Evolutionary conservation across 37 sponge, comb jelly and placozoan genomes (phyloP), one percentile per base, ranked within the genome.

Genomic region (Mnemiopsis leidyi): DNA sequence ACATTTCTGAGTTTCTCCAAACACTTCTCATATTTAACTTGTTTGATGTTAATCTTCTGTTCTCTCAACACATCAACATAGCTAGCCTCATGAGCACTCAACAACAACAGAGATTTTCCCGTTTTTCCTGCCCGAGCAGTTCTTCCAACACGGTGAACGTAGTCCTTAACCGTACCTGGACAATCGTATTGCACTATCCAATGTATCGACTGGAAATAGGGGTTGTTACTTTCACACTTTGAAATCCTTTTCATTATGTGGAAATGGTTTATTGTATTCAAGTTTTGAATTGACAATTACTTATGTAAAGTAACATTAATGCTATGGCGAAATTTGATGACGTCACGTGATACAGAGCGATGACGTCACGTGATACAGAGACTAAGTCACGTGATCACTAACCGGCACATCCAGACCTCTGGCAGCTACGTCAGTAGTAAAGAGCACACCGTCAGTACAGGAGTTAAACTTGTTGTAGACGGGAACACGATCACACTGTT

Each of bases 381-480:
- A n/a, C n/a, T n/a, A n/a, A n/a, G n/a, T n/a, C n/a, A n/a, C n/a
- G n/a, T n/a, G n/a, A n/a, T n/a, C 23, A 79, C 35, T 9, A 23
- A 79, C 82, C 28, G 82, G 82, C 38, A 79, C 21, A 32, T 79
- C 82, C 2, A 79, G 37, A 3, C 82, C 82, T 34, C 82, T 28
- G 21, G 82, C 82, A 18, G 82, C 82, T 31, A 79, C 82, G 23
- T 79, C 82, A 2, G 82, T 79, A 23, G 82, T 79, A 34, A 79
- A 79, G 28, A 79, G 36, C 36, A 79, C 38, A 5, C 82, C 82
- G 35, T 23, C 26, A 2, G 32, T 13, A 34, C 82, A 79, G 5
- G 37, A 7, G 38, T 79, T 79, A 79, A 79, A 79, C 82, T 79
- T 79, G 82, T 79, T 79, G 82, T 79, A 79, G 1, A 79, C 82